Conservation (phyloP, 1,140 invertebrate species). For the Hycleus cichorii region DNA sequence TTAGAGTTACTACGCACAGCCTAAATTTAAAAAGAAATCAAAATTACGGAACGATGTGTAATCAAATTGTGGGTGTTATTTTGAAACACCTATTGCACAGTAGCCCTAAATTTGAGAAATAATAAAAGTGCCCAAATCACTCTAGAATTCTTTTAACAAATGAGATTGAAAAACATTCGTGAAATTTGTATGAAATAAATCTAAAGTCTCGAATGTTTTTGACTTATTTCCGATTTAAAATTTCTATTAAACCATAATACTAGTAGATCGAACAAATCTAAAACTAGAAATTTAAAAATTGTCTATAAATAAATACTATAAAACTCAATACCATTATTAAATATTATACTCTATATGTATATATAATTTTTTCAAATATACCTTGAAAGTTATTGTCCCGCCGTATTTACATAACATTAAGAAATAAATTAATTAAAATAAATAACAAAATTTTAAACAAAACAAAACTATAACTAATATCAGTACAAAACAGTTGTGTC, state of each 20-base stretch:
- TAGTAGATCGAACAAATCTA: background rate
- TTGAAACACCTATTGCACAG: conserved; percentile 18
- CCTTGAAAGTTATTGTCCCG: conserved; percentile 15
- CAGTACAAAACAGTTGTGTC: too few relatives aligned
- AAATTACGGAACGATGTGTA: too few relatives aligned
- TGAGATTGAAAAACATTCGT: too few relatives aligned
- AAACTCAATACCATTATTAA: background rate
- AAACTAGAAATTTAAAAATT: conserved; percentile 4
- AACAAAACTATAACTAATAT: too few relatives aligned
- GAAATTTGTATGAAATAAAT: background rate
- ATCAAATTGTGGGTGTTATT: too few relatives aligned
- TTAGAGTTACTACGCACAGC: conserved; percentile 31
- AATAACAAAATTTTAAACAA: too few relatives aligned
- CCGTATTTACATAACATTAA: conserved; percentile 9
- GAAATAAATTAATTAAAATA: too few relatives aligned
- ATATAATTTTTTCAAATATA: conserved; percentile 1
- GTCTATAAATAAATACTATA: conserved; percentile 10
- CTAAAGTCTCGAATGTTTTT: too few relatives aligned
- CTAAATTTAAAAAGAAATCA: conserved; percentile 27
- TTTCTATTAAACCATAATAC: too few relatives aligned
- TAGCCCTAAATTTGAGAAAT: conserved; percentile 16
- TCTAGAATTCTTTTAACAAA: conserved; percentile 12
- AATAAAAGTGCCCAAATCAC: conserved; percentile 34
- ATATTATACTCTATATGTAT: too few relatives aligned
- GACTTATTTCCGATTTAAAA: too few relatives aligned